phyloP scores from a whole-genome alignment of 2,797 vertebrate genomes.

The Ceryle rudis region DNA sequence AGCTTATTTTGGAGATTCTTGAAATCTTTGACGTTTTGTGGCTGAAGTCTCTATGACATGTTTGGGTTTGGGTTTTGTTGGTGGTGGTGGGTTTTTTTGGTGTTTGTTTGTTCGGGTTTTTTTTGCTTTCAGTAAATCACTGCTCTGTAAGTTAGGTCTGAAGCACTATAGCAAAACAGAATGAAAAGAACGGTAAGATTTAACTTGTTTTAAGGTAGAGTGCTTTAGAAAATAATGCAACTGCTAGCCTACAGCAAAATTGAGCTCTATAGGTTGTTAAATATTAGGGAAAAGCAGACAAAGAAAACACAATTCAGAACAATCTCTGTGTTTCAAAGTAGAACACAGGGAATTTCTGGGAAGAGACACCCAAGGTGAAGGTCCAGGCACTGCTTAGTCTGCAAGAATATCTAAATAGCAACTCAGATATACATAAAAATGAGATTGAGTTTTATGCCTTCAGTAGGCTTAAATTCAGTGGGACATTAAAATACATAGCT shows the following conservation, averaged over 20 bases:
- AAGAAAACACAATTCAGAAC: background rate
- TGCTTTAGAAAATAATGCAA: background rate
- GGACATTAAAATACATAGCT: background rate
- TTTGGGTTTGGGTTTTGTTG: background rate
- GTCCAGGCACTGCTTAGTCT: background rate
- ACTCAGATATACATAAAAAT: slow-evolving; percentile 1
- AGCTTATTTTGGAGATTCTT: background rate
- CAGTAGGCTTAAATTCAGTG: background rate
- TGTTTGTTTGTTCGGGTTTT: too few species aligned
- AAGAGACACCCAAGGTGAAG: background rate
- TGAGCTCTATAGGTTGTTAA: background rate
- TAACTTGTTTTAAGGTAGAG: background rate
- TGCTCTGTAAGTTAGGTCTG: background rate
- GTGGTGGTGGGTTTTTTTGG: background rate
- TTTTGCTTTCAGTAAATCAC: background rate
- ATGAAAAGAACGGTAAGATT: background rate
- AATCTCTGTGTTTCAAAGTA: background rate
- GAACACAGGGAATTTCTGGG: background rate
- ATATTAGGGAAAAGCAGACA: background rate
- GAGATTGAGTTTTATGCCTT: background rate
- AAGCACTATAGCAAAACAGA: background rate
- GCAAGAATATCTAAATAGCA: background rate
- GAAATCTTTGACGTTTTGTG: background rate
- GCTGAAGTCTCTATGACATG: background rate
- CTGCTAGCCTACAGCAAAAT: background rate